These are phyloP conservation scores for Garra rufa DNA, from an alignment of 2,113 vertebrate species.

Conservation along the genomic window DNA sequence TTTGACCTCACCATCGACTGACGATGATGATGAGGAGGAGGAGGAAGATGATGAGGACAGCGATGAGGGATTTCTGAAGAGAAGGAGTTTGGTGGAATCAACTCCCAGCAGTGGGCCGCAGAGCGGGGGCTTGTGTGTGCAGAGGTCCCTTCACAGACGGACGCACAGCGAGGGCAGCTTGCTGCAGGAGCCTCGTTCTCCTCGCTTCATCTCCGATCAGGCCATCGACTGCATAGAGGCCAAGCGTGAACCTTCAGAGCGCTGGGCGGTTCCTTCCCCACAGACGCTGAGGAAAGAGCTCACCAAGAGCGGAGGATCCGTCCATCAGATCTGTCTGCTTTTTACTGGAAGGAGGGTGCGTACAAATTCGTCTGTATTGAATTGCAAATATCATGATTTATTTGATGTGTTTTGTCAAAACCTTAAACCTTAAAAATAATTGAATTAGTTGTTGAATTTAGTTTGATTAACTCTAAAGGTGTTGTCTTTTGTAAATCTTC, in stretches of 20 bases:
- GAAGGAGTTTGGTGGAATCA: slow-evolving; percentile 78
- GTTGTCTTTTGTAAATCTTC: neutral
- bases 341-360: slow-evolving; percentile 87
- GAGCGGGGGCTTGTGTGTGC: slow-evolving; percentile 71
- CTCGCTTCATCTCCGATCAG: slow-evolving; percentile 89
- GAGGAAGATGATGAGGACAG: slow-evolving; percentile 73
- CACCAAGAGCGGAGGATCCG: slow-evolving; percentile 81
- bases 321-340: slow-evolving; percentile 85
- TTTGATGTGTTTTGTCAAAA: no score
- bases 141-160: slow-evolving; percentile 81
- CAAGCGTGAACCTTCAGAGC: neutral
- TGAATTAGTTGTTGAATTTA: neutral
- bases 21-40: slow-evolving; percentile 71
- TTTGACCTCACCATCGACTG: slow-evolving; percentile 15
- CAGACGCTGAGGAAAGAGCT: slow-evolving; percentile 87
- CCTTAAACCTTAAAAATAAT: no score
- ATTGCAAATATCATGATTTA: neutral
- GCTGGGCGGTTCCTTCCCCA: slow-evolving; percentile 79
- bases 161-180: slow-evolving; percentile 93
- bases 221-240: slow-evolving; percentile 79
- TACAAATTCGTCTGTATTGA: neutral
- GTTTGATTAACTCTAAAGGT: neutral
- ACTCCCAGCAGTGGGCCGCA: slow-evolving; percentile 63
- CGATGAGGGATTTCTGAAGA: slow-evolving; percentile 75
- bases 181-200: slow-evolving; percentile 80